Base-by-base conservation (phyloP, 1,140 invertebrate species). In the Brachionus asplanchnoidis region DNA sequence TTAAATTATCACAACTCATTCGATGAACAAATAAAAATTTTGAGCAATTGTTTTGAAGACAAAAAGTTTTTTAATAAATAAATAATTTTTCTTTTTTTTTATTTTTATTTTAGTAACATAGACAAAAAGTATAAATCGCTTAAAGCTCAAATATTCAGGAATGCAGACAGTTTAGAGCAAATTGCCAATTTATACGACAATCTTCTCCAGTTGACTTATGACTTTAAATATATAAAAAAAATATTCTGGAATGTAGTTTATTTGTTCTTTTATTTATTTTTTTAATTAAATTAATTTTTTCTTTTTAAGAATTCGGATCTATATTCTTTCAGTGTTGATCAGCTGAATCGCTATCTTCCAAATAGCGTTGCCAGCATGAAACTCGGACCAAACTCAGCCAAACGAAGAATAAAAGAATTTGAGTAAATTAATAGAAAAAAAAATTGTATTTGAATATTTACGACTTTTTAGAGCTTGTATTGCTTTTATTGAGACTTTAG, bases 401-500 rank as follows among this genome's bases (percentile, higher is more conserved):
- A 28, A 82, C 32, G 79, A 8, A 32, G 79, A 82, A 9, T 82
- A 53, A 82, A 82, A 82, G 79, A 82, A 65, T 20, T 82, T 2
- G 79, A 82, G 79, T 82, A 82, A 12, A 14, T 53, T 11, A 7
- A 36, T n/a, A 9, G 1, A 36, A 28, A 32, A 66, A 28, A 66
- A 26, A 70, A 32, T 42, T 12, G 0, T 42, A 42, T 73, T 40
- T 2, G 3, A 14, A 5, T 73, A 73, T 36, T 28, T 68, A 7
- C 26, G 5, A n/a, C 23, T 68, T 73, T 73, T 40, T n/a, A 82
- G 79, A 28, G 14, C 17, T 11, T 82, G 26, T 32, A 82, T 82
- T n/a, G 79, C 53, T 3, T 65, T 82, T 36, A 36, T 82, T n/a
- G 79, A 82, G 17, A 65, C 40, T 14, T 44, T 82, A 36, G 6